Evolutionary conservation across 2,888 invertebrate genomes (phyloP).

Genomic region (Lepidochitona cinerea): DNA sequence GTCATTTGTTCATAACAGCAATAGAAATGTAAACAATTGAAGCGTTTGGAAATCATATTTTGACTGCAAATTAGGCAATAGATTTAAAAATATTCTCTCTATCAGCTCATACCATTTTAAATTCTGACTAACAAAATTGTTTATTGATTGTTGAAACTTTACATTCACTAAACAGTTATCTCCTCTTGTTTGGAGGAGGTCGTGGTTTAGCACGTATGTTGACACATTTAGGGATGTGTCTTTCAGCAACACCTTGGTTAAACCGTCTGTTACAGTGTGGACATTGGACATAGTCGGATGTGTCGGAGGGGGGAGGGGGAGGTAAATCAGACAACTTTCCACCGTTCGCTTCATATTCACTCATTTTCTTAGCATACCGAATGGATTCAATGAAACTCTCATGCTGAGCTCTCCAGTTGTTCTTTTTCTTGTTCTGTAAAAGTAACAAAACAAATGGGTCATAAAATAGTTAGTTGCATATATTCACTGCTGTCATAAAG

Average conservation of each 20-base stretch:
- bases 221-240: conserved; percentile 95
- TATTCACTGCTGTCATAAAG: no score
- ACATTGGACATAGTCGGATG: conserved; percentile 91
- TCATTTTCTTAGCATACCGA: conserved; percentile 64
- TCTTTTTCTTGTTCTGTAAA: conserved; percentile 50
- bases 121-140: no score
- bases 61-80: no score
- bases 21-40: no score
- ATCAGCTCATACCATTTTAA: no score
- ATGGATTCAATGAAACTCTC: conserved; percentile 64
- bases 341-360: conserved; percentile 73
- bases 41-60: no score
- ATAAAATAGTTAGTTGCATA: no score
- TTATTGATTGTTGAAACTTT: no score
- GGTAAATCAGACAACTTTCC: conserved; percentile 86
- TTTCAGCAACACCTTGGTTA: conserved; percentile 82
- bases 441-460: neutral
- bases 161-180: no score
- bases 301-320: conserved; percentile 83
- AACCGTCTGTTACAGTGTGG: conserved; percentile 90
- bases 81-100: no score
- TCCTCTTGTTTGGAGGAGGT: conserved; percentile 20
- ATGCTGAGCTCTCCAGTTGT: conserved; percentile 64
- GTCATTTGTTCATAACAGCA: no score
- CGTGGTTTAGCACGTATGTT: conserved; percentile 73